Base-by-base conservation (phyloP, 2,113 vertebrate genomes). In the Leptobrachium leishanense region DNA sequence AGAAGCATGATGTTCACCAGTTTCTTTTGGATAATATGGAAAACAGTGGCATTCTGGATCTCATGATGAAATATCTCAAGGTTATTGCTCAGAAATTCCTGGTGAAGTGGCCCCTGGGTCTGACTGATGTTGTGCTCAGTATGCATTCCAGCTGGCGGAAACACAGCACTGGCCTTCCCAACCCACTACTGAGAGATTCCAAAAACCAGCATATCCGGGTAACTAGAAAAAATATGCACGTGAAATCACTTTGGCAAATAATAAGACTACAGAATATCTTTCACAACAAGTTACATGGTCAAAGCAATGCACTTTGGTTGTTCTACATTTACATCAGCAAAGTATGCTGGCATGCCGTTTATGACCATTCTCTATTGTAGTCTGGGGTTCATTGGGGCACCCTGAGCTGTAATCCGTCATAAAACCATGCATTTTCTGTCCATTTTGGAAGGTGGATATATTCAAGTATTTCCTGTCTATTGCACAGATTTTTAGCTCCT, bases 51-150 rank as follows among this genome's bases (percentile, higher is more conserved):
- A 90, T 97, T 20, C 89, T 99, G 84, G 97, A 99, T 79, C 89
- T 99, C 84, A 95, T 98, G 94, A 89, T 98, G 92, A 92, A 92
- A 69, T 99, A 96, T 20, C 89, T 99, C 72, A 98, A 98, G 86
- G 91, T 90, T 40, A 91, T 98, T 86, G 96, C 96, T 80, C 94
- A 92, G 54, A 95, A 89, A 87, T 98, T 97, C 84, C 84, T 94
- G 81, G 89, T 95, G 83, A 92, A 92, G 82, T 99, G 98, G 98
- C 96, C 97, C 0, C 86, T 89, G 0, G 95, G 96, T 6, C 85
- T 99, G 82, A 84, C 90, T 0, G 89, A 93, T 39, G 95, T 98
- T 40, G 95, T 98, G 1, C 92, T 97, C 81, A 94, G 91, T 68
- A 91, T 96, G 72, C 94, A 97, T 78, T 92, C 92, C 80, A 93